A percentile compares a stretch with the other conserved stretches of the same genome.
Evolutionary conservation across 2,888 invertebrate species (phyloP).

Genomic region (Oscheius sp.): DNA sequence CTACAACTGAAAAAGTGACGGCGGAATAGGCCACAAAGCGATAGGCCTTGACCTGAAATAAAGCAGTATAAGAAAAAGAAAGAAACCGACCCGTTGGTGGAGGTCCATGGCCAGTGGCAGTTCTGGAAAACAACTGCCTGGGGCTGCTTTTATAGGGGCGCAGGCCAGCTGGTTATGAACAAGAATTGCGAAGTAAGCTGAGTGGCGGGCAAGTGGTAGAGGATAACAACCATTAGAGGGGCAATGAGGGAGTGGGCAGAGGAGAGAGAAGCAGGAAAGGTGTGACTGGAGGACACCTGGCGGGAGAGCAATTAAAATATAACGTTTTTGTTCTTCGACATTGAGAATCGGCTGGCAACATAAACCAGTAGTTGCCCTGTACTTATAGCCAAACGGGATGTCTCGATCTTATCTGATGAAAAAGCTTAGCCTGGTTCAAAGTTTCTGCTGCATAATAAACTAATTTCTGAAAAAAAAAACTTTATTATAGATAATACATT

Average conservation of each 20-base stretch:
- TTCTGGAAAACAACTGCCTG: neutral
- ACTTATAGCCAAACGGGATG: too few species aligned
- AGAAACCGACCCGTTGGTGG: neutral
- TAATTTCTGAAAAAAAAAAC: too few species aligned
- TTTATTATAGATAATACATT: too few species aligned
- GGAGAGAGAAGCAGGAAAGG: neutral
- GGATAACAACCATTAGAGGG: neutral
- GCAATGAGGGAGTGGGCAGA: neutral
- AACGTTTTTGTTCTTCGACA: too few species aligned
- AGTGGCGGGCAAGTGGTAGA: neutral
- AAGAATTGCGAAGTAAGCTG: neutral
- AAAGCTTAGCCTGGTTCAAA: too few species aligned
- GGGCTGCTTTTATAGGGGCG: neutral
- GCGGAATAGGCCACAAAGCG: slow-evolving; percentile 56
- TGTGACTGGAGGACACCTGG: neutral
- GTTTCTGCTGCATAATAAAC: too few species aligned
- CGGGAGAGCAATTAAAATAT: neutral
- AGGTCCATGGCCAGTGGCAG: neutral
- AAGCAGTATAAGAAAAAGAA: too few species aligned
- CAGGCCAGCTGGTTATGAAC: neutral
- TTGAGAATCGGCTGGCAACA: too few species aligned
- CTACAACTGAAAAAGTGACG: slow-evolving; percentile 47
- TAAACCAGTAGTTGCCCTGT: too few species aligned
- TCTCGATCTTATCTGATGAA: too few species aligned
- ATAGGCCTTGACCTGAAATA: slow-evolving; percentile 45